Conservation (phyloP, 2,797 vertebrate genomes). For the Anableps anableps region DNA sequence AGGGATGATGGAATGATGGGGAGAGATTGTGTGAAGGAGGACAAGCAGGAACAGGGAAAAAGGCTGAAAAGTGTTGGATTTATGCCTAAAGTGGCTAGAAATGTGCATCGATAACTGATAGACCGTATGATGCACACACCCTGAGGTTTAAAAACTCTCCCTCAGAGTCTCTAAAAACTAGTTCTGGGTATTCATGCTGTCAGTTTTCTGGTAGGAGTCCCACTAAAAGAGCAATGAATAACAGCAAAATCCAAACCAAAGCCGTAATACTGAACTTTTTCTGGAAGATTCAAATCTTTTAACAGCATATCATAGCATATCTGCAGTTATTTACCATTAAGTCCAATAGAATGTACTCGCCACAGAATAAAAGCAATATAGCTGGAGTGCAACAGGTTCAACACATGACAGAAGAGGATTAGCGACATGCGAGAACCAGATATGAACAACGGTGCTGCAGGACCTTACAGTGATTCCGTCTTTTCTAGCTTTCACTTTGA, state of each 20-base stretch:
- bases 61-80: background rate
- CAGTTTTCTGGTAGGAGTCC: background rate
- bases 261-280: background rate
- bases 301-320: background rate
- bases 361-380: background rate
- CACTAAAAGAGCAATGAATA: background rate
- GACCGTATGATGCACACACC: background rate
- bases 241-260: background rate
- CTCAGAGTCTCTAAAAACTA: background rate
- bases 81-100: background rate
- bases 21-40: background rate
- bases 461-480: background rate
- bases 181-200: background rate
- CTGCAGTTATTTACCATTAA: background rate
- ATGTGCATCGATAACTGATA: background rate
- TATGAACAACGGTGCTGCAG: background rate
- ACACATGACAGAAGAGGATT: background rate
- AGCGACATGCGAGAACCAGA: background rate
- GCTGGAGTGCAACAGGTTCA: background rate
- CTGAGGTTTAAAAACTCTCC: background rate
- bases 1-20: conserved; percentile 1
- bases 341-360: background rate
- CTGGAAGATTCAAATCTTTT: background rate
- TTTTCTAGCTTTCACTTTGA: background rate
- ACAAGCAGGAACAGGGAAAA: background rate